phyloP scores from a whole-genome alignment of 2,113 vertebrate genomes.

The Camarhynchus parvulus region DNA sequence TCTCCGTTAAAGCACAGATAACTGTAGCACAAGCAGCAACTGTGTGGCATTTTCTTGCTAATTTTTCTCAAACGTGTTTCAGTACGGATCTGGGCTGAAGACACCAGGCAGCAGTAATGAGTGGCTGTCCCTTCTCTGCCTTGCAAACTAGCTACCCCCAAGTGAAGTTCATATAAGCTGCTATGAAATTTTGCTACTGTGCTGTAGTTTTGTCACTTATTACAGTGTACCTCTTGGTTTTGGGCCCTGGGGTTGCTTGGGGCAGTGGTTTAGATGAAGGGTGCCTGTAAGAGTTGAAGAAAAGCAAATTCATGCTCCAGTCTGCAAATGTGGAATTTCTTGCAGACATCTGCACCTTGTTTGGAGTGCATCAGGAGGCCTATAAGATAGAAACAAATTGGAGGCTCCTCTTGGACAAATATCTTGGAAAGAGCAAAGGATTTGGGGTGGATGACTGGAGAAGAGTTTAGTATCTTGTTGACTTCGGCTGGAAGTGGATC shows the following conservation, averaged over 20 bases:
- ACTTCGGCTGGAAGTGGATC: not conserved
- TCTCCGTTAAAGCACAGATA: not conserved
- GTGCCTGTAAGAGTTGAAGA: not conserved
- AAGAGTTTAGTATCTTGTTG: not conserved
- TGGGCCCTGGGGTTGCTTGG: not conserved
- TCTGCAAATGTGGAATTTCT: not conserved
- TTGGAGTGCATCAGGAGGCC: not conserved
- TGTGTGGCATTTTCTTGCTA: not conserved
- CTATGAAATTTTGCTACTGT: not conserved
- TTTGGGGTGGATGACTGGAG: not conserved
- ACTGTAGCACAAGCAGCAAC: not conserved
- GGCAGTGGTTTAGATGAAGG: not conserved
- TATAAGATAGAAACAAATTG: not conserved
- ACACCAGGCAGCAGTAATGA: not conserved
- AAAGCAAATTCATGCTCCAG: not conserved
- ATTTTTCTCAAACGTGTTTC: not conserved
- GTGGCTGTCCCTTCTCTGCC: not conserved
- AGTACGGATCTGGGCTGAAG: not conserved
- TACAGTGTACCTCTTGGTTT: not conserved
- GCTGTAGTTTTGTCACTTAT: not conserved
- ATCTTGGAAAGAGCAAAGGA: not conserved
- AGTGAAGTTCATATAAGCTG: not conserved
- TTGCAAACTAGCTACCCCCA: not conserved
- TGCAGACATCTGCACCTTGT: not conserved
- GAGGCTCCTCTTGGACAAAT: not conserved